Percentiles rank a stretch among this genome's conserved stretches.
phyloP scores from a whole-genome alignment of 2,113 vertebrate species.

The Aspidoscelis tigris region DNA sequence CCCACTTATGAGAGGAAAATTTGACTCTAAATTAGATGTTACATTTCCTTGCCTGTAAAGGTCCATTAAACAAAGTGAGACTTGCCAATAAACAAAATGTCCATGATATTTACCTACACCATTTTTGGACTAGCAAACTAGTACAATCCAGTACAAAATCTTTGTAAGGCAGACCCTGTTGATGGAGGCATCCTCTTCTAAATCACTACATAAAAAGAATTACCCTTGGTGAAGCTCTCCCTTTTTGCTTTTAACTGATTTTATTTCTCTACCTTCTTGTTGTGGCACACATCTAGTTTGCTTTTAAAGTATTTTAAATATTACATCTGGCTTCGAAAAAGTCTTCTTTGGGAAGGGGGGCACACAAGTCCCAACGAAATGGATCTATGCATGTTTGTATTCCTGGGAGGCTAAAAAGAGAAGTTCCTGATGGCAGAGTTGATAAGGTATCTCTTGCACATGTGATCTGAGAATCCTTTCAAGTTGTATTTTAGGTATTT shows the following conservation, averaged over 20 bases:
- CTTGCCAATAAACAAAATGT: background rate
- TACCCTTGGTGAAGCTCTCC: background rate
- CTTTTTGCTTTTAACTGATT: background rate
- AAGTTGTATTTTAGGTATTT: conserved; percentile 48
- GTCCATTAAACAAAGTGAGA: background rate
- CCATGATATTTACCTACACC: no score
- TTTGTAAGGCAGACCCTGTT: background rate
- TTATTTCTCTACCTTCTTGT: background rate
- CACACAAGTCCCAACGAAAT: background rate
- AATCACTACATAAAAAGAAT: background rate
- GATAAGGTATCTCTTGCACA: background rate
- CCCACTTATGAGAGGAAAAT: background rate
- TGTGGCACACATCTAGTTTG: background rate
- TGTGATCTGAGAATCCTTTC: background rate
- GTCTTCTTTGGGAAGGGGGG: background rate
- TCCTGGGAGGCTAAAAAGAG: background rate
- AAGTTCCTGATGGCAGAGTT: background rate
- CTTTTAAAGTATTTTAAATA: background rate
- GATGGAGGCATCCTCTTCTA: background rate
- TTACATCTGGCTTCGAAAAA: background rate
- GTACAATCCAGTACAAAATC: background rate
- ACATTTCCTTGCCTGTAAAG: background rate
- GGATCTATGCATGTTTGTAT: background rate
- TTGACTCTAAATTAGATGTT: background rate
- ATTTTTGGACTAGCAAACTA: background rate